A percentile compares a stretch with the other conserved stretches of the same genome.
Evolutionary conservation across 1,140 invertebrate genomes (phyloP).

Genomic region (Drosophila gunungcola): DNA sequence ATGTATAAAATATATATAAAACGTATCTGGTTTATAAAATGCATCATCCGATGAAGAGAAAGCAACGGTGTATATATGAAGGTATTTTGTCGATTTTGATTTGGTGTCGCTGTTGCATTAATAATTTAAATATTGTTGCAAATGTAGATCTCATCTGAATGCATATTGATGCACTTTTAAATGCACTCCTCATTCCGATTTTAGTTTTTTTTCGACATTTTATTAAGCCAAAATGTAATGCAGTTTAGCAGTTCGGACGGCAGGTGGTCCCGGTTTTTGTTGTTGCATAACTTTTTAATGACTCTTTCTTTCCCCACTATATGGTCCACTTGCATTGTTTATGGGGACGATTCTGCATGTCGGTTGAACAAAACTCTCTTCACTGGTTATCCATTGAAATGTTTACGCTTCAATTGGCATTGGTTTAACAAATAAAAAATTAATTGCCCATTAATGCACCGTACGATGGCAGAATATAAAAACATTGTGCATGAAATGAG

Average conservation of each 20-base stretch:
- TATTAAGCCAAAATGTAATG: slow-evolving; percentile 71
- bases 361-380: slow-evolving; percentile 17
- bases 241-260: slow-evolving; percentile 53
- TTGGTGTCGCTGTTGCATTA: slow-evolving; percentile 53
- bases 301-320: slow-evolving; percentile 29
- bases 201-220: slow-evolving; percentile 50
- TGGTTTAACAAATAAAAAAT: slow-evolving; percentile 63
- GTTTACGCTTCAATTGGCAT: slow-evolving; percentile 75
- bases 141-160: slow-evolving; percentile 40
- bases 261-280: slow-evolving; percentile 26
- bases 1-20: slow-evolving; percentile 36
- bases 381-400: slow-evolving; percentile 63
- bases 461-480: slow-evolving; percentile 40
- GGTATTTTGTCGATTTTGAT: slow-evolving; percentile 22
- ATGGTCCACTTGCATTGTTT: slow-evolving; percentile 50
- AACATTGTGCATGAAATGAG: slow-evolving; percentile 50
- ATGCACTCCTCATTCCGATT: slow-evolving; percentile 25
- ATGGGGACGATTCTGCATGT: slow-evolving; percentile 44
- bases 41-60: slow-evolving; percentile 30
- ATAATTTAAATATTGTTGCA: slow-evolving; percentile 70
- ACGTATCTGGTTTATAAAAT: slow-evolving; percentile 39
- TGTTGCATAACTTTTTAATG: slow-evolving; percentile 70
- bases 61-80: slow-evolving; percentile 1
- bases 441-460: slow-evolving; percentile 78
- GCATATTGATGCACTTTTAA: slow-evolving; percentile 72